Percentiles rank a stretch among this genome's conserved stretches.
Conservation (phyloP, 2,113 vertebrate genomes). For the Synchiropus splendidus region DNA sequence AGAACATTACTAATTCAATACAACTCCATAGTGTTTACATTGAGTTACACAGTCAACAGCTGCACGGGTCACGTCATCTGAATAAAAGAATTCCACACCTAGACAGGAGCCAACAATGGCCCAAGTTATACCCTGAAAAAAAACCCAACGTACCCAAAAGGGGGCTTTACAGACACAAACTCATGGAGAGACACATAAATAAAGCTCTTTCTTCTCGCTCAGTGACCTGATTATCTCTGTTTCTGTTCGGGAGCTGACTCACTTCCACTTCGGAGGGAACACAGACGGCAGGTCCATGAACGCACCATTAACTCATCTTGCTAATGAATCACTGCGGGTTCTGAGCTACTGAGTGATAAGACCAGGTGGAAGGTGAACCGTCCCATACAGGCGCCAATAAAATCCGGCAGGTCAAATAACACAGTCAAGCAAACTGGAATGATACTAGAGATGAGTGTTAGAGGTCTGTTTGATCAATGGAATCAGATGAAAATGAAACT, state of each 20-base stretch:
- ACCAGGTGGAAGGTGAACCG: slow-evolving; percentile 30
- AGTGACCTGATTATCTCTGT: slow-evolving; percentile 44
- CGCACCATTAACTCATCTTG: slow-evolving; percentile 27
- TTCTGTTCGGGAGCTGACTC: slow-evolving; percentile 48
- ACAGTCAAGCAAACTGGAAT: too few relatives aligned
- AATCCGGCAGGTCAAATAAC: too few relatives aligned
- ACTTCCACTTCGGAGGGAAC: slow-evolving; percentile 29
- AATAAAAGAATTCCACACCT: too few relatives aligned
- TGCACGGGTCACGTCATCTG: too few relatives aligned
- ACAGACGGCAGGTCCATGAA: slow-evolving; percentile 22
- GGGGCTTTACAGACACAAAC: slow-evolving; percentile 38
- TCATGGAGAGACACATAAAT: slow-evolving; percentile 29
- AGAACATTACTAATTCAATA: too few relatives aligned
- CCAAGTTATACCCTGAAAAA: slow-evolving; percentile 25
- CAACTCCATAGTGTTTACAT: too few relatives aligned
- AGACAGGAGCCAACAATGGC: slow-evolving; percentile 22
- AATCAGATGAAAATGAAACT: too few relatives aligned
- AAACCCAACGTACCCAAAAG: slow-evolving; percentile 33
- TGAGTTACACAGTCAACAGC: too few relatives aligned
- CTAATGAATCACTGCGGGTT: slow-evolving; percentile 43
- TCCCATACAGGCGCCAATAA: slow-evolving; percentile 5
- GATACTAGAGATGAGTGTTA: too few relatives aligned
- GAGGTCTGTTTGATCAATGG: too few relatives aligned
- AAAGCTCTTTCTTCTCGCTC: slow-evolving; percentile 51
- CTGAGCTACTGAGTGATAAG: slow-evolving; percentile 25